phyloP scores from a whole-genome alignment of 2,797 vertebrate genomes.

The Urophycis tenuis region DNA sequence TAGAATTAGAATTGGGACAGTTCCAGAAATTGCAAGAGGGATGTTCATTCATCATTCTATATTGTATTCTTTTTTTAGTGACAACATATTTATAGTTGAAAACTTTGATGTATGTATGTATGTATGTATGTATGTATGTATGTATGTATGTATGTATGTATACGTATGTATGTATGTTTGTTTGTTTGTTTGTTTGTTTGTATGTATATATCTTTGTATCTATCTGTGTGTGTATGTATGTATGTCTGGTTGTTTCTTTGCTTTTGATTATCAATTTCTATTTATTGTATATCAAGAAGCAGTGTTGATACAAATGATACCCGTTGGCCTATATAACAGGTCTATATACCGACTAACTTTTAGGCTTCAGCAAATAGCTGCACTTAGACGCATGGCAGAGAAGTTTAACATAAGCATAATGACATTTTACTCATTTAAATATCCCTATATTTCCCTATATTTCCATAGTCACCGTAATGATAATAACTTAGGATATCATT shows the following conservation, averaged over 20 bases:
- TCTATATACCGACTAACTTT: background rate
- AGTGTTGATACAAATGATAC: background rate
- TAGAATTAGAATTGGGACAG: background rate
- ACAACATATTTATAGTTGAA: too few relatives aligned
- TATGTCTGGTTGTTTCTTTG: background rate
- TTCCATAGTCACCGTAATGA: background rate
- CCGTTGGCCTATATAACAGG: background rate
- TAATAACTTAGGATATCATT: background rate
- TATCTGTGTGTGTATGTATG: too few relatives aligned
- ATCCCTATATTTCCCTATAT: background rate
- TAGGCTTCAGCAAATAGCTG: background rate
- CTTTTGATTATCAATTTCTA: background rate
- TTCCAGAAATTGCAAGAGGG: background rate
- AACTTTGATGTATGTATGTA: background rate
- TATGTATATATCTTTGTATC: background rate
- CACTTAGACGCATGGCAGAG: background rate
- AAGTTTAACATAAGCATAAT: background rate
- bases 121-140: background rate
- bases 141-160: too few relatives aligned
- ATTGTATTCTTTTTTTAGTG: too few relatives aligned
- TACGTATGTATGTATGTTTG: too few relatives aligned
- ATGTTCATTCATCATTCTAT: too few relatives aligned
- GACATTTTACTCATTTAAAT: background rate
- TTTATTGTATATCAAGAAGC: background rate
- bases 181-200: too few relatives aligned